Evolutionary conservation across 1,140 invertebrate genomes (phyloP).

Genomic region (Neodiprion pinetum): DNA sequence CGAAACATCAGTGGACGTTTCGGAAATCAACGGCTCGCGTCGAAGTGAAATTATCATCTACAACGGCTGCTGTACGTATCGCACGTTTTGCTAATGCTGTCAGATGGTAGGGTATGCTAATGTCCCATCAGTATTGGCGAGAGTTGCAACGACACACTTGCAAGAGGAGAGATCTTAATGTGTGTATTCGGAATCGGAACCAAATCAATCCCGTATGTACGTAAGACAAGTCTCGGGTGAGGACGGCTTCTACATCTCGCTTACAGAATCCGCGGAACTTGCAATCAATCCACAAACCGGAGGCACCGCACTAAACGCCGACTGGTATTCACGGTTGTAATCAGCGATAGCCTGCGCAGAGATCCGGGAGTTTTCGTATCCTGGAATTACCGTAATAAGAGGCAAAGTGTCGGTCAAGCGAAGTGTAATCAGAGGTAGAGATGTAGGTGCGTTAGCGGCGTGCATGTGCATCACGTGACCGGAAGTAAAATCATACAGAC

Average conservation of each 20-base stretch:
- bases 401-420: not conserved
- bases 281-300: not conserved
- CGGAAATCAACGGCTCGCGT: no score
- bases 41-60: no score
- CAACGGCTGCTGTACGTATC: no score
- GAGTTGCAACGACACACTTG: not conserved
- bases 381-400: conserved; percentile 7
- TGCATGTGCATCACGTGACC: not conserved
- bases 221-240: not conserved
- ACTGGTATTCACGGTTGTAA: not conserved
- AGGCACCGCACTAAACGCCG: not conserved
- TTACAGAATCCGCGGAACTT: not conserved
- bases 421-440: not conserved
- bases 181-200: not conserved
- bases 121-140: no score
- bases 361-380: not conserved
- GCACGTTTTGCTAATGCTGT: no score
- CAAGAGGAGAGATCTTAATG: not conserved
- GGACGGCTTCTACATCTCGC: not conserved
- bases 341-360: not conserved
- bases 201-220: not conserved
- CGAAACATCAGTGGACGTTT: no score
- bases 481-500: not conserved
- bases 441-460: not conserved
- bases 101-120: no score